Evolutionary conservation across 2,113 vertebrate genomes (phyloP), one percentile per base, ranked within the genome.

Genomic region (Glareola pratincola): DNA sequence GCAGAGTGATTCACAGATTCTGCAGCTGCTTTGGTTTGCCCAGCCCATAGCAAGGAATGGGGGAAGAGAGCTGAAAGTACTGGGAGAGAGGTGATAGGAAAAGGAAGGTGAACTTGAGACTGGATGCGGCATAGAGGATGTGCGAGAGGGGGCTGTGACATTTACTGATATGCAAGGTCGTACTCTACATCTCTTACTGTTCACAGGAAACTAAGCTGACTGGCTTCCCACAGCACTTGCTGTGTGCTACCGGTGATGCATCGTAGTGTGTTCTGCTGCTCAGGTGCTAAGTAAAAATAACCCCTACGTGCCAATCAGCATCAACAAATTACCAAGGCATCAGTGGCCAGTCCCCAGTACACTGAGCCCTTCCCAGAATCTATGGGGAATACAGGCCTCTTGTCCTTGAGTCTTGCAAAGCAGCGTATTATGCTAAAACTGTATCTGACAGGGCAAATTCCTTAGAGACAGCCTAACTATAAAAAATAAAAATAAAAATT

Each of bases 221-320:
- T 81, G 69, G 37, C 37, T 88, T 85, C 57, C 37, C 67, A 50
- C 71, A 72, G 64, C 73, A 43, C 36, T 18, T 67, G 51, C 24
- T 22, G 26, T 32, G 37, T 73, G 48, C 50, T 51, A 53, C 30
- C 50, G 14, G 8, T 7, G 54, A 50, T 12, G 41, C 26, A 6
- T 60, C 47, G 59, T 6, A 10, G 53, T 3, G 19, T 1, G 2
- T 68, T 81, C 68, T 39, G 2, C 53, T 47, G 34, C 88, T 82
- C n/a, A 8, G 2, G 73, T 29, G 23, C 64, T 21, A 34, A 30
- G 36, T 41, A 45, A 30, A 85, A 63, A 66, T 45, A 67, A 64
- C 19, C 14, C 20, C 39, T 22, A 9, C 1, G 2, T 16, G 57
- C 15, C 56, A 75, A 1, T 29, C 45, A 10, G 1, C 11, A 29